phyloP scores from a whole-genome alignment of 2,888 invertebrate species.

The Drosophila pseudotalamancana region DNA sequence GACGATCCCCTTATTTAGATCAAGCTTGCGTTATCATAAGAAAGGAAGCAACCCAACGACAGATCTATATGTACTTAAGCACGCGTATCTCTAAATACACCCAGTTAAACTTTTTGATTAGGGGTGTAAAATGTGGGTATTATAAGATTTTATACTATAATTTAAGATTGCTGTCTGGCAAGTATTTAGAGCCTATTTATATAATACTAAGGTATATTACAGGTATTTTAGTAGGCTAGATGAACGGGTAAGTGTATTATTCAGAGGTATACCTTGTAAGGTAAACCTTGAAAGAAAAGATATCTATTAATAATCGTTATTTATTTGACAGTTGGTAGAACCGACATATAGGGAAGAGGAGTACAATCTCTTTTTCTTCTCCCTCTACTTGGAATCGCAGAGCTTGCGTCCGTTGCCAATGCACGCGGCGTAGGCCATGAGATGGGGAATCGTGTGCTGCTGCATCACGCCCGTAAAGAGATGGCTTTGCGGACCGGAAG shows the following conservation, averaged over 20 bases:
- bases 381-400: slow-evolving; percentile 48
- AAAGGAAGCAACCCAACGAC: too few species aligned
- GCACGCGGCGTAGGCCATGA: slow-evolving; percentile 89
- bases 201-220: background rate
- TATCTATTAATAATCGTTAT: background rate
- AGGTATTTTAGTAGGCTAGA: background rate
- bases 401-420: slow-evolving; percentile 87
- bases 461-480: slow-evolving; percentile 91
- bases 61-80: background rate
- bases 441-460: slow-evolving; percentile 91
- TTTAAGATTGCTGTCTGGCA: background rate
- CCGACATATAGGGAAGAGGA: background rate
- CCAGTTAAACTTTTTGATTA: too few species aligned
- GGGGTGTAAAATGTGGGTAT: background rate
- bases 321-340: background rate
- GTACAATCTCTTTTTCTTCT: background rate
- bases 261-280: too few species aligned
- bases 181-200: background rate
- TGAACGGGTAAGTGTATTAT: background rate
- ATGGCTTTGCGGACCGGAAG: slow-evolving; percentile 91
- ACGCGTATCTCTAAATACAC: too few species aligned
- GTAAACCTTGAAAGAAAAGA: background rate
- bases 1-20: too few species aligned
- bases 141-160: background rate
- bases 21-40: background rate